Evolutionary conservation across 1,140 invertebrate species (phyloP).

Genomic region (Zaprionus vittiger): DNA sequence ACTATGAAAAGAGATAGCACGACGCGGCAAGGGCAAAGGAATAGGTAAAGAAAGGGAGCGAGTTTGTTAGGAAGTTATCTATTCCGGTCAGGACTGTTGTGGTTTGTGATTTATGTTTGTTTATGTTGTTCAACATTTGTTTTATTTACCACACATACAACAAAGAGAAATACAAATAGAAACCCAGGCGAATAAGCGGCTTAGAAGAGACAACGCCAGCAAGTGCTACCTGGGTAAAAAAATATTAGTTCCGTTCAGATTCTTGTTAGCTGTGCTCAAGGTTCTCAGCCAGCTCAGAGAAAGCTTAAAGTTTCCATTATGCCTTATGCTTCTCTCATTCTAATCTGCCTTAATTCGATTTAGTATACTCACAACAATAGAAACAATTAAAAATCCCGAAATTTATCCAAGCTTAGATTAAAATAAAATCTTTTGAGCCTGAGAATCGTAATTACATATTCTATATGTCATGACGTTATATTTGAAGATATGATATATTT

Average conservation of each 20-base stretch:
- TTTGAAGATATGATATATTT: too few relatives aligned
- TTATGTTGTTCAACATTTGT: slow-evolving; percentile 75
- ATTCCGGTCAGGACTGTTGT: slow-evolving; percentile 66
- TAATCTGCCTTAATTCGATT: too few relatives aligned
- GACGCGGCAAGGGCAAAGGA: neutral
- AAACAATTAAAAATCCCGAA: too few relatives aligned
- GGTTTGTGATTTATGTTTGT: slow-evolving; percentile 74
- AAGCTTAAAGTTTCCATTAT: neutral
- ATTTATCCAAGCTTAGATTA: too few relatives aligned
- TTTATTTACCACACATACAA: slow-evolving; percentile 50
- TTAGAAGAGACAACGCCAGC: slow-evolving; percentile 6
- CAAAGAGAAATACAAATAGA: slow-evolving; percentile 15
- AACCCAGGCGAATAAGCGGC: slow-evolving; percentile 31
- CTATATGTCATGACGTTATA: too few relatives aligned
- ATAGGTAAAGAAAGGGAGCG: neutral
- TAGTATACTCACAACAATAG: too few relatives aligned
- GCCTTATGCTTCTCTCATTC: too few relatives aligned
- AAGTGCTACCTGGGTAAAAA: slow-evolving; percentile 15
- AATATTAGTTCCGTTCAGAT: slow-evolving; percentile 19
- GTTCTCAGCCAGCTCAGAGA: neutral
- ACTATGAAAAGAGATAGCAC: neutral
- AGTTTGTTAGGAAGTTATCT: slow-evolving; percentile 55
- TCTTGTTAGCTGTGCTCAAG: neutral
- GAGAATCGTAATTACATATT: too few relatives aligned
- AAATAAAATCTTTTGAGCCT: too few relatives aligned